phyloP scores from a whole-genome alignment of 2,888 invertebrate species.

The Icerya purchasi region DNA sequence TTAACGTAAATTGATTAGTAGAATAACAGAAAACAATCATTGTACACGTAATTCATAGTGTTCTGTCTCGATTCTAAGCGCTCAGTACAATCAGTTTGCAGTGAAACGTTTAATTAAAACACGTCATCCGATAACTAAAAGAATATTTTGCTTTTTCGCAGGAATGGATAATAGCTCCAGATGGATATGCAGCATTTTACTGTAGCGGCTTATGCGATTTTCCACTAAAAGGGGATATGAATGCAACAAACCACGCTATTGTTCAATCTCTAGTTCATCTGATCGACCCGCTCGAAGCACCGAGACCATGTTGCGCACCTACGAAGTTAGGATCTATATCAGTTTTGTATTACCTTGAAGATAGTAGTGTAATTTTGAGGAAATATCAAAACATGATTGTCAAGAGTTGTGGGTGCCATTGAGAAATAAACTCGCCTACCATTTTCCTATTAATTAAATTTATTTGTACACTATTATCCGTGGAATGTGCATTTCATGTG shows the following conservation, averaged over 20 bases:
- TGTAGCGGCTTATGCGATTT: constrained; percentile 90
- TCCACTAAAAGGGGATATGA: constrained; percentile 78
- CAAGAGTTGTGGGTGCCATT: constrained; percentile 93
- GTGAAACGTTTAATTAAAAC: no score
- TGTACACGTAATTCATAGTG: no score
- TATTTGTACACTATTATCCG: no score
- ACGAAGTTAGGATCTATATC: constrained; percentile 83
- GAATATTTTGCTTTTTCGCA: no score
- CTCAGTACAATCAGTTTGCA: no score
- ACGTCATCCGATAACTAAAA: no score
- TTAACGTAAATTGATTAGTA: no score
- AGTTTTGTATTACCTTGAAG: constrained; percentile 88
- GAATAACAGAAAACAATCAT: no score
- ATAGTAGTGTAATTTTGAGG: constrained; percentile 86
- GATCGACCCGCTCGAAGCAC: constrained; percentile 71
- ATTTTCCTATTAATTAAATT: no score
- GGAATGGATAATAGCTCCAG: constrained; percentile 95
- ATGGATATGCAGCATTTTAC: constrained; percentile 87
- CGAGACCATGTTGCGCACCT: constrained; percentile 92
- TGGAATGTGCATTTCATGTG: no score
- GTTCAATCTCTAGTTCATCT: constrained; percentile 92
- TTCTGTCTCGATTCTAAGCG: no score
- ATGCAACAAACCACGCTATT: constrained; percentile 95
- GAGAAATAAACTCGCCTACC: no score
- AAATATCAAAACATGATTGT: constrained; percentile 99